Evolutionary conservation across 2,888 invertebrate genomes (phyloP).

Genomic region (Ganaspis brasiliensis): DNA sequence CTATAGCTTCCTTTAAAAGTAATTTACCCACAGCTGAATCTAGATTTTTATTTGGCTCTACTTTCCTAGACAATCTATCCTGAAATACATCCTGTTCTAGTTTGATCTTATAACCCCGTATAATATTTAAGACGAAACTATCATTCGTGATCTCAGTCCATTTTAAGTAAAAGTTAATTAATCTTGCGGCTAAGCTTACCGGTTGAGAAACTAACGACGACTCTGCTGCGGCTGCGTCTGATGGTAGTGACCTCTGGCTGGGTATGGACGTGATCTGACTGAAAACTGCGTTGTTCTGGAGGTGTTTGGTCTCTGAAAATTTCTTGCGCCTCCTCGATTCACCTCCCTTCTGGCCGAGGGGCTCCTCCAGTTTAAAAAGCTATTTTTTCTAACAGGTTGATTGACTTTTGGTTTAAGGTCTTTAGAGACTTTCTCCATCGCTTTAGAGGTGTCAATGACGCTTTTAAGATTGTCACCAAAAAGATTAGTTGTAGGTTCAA

Average conservation of each 20-base stretch:
- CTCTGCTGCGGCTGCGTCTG: neutral
- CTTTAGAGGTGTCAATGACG: no score
- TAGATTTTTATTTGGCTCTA: neutral
- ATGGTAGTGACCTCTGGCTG: neutral
- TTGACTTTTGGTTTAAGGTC: no score
- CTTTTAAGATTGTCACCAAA: no score
- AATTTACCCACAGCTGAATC: neutral
- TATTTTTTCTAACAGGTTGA: neutral
- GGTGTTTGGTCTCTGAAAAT: neutral
- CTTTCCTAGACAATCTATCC: neutral
- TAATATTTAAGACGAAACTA: neutral
- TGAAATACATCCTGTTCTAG: neutral
- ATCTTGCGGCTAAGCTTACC: neutral
- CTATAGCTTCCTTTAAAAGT: constrained; percentile 20
- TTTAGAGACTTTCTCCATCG: no score
- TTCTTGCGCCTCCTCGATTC: neutral
- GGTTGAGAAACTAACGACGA: neutral
- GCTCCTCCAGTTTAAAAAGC: neutral
- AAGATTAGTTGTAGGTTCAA: no score
- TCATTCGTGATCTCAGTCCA: constrained; percentile 31
- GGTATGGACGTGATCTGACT: neutral
- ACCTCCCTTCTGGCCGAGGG: neutral
- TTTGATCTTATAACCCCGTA: constrained; percentile 28
- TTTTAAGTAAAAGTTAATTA: neutral
- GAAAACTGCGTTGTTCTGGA: neutral